phyloP scores from a whole-genome alignment of 2,888 invertebrate species.

The Smittia sp. region DNA sequence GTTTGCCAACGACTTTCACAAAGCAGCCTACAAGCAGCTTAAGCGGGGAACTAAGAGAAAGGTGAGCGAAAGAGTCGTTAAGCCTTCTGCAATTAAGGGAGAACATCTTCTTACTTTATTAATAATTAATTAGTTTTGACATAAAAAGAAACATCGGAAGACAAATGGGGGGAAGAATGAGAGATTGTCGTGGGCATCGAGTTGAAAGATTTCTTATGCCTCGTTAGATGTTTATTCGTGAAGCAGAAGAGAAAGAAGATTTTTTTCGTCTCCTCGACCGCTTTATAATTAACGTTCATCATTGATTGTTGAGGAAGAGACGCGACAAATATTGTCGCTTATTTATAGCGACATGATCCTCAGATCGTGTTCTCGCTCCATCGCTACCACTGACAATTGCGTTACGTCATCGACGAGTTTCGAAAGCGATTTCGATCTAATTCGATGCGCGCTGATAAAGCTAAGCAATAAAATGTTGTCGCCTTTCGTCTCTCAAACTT shows the following conservation, averaged over 20 bases:
- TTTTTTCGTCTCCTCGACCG: not conserved
- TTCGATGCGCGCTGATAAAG: not conserved
- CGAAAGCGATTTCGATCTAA: too few relatives aligned
- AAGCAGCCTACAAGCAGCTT: too few relatives aligned
- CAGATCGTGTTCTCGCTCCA: not conserved
- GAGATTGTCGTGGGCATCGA: conserved; percentile 5
- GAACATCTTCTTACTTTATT: not conserved
- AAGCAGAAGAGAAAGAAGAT: not conserved
- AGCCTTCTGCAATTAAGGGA: too few relatives aligned
- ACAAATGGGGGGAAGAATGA: not conserved
- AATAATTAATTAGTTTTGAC: conserved; percentile 14
- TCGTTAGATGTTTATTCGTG: conserved; percentile 14
- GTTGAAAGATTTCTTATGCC: conserved; percentile 21
- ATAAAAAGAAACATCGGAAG: not conserved
- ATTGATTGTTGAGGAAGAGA: not conserved
- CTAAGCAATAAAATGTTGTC: not conserved
- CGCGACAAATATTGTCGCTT: conserved; percentile 20
- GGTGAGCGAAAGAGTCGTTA: too few relatives aligned
- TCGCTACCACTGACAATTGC: not conserved
- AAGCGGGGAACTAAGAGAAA: too few relatives aligned
- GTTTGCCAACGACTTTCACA: too few relatives aligned
- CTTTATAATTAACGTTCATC: conserved; percentile 11
- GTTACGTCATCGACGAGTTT: not conserved
- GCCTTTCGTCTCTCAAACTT: not conserved
- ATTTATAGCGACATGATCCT: conserved; percentile 36